A percentile compares a stretch with the other conserved stretches of the same genome.
These are phyloP conservation scores for Scaptomyza graminum DNA, from an alignment of 1,140 invertebrate species.

Conservation along the genomic window DNA sequence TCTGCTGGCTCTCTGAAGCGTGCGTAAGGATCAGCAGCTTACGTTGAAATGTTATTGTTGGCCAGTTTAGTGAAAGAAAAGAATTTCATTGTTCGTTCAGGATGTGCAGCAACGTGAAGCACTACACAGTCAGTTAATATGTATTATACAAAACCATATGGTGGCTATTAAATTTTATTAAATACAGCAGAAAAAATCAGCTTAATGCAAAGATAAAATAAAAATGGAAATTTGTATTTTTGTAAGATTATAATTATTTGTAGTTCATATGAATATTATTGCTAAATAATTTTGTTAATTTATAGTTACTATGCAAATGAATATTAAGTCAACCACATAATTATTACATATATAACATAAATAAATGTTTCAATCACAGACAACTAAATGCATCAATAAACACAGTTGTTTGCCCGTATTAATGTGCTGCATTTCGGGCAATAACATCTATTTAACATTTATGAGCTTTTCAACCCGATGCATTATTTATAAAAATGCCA, in stretches of 20 bases:
- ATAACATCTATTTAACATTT: constrained; percentile 35
- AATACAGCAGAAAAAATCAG: too few relatives aligned
- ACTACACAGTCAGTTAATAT: not conserved
- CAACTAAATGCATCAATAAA: constrained; percentile 7
- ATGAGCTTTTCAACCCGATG: constrained; percentile 24
- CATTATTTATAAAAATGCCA: constrained; percentile 33
- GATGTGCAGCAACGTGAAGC: constrained; percentile 20
- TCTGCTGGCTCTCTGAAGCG: constrained; percentile 4
- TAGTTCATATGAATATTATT: too few relatives aligned
- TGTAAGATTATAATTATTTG: too few relatives aligned
- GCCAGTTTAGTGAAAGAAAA: constrained; percentile 31
- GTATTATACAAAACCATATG: not conserved
- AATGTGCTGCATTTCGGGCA: constrained; percentile 12
- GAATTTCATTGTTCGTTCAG: constrained; percentile 33
- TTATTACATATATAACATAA: constrained; percentile 2
- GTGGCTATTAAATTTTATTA: too few relatives aligned
- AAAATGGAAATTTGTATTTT: too few relatives aligned
- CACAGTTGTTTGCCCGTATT: not conserved
- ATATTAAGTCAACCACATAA: constrained; percentile 3
- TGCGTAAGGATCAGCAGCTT: constrained; percentile 42
- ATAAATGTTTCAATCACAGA: constrained; percentile 19
- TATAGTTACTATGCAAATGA: not conserved
- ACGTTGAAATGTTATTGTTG: constrained; percentile 14
- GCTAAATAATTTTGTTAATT: too few relatives aligned
- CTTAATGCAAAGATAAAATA: too few relatives aligned